Evolutionary conservation across 2,113 vertebrate species (phyloP), one percentile per base, ranked within the genome.

Genomic region (Clarias macrocephalus): DNA sequence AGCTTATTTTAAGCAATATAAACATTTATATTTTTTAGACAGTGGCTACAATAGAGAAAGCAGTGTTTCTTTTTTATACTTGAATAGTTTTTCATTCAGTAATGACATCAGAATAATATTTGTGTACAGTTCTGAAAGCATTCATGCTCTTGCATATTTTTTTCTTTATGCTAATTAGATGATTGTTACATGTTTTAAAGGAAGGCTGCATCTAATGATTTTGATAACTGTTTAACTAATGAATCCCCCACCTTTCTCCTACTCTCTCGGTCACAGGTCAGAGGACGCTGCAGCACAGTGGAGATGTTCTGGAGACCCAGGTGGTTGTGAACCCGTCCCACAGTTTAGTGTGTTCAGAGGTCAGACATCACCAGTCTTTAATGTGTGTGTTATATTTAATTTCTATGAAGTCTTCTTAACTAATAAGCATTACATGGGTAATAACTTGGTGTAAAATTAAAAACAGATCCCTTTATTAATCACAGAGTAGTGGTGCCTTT

Each of bases 281-380:
- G 91, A 91, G 96, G 89, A 98, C 96, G 18, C 95, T 99, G 75
- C 96, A 97, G 90, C 97, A 99, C 93, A 91, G 92, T 0, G 96
- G 97, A 1, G 97, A 98, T 0, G 88, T 96, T 3, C 92, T 99
- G 93, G 96, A 99, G 90, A 96, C 96, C 0, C 93, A 96, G 88
- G 97, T 99, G 13, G 90, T 99, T 48, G 94, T 99, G 85, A 98
- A 98, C 92, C 97, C 98, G 0, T 95, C 96, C 0, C 96, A 96
- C 42, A 95, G 94, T 70, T 96, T 96, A 1, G 93, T 99, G 60
- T 97, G 96, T 0, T 95, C 97, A 0, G 97, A 99, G 97, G 98
- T 99, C 92, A 94, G 95, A 5, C 30, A 52, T 65, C 28, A 65
- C 10, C 33, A 23, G 1, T 62, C 11, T 13, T 59, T 3, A 70